Percentiles rank a stretch among this genome's conserved stretches.
Conservation (phyloP, 2,113 vertebrate species). For the Nyctereutes procyonoides region DNA sequence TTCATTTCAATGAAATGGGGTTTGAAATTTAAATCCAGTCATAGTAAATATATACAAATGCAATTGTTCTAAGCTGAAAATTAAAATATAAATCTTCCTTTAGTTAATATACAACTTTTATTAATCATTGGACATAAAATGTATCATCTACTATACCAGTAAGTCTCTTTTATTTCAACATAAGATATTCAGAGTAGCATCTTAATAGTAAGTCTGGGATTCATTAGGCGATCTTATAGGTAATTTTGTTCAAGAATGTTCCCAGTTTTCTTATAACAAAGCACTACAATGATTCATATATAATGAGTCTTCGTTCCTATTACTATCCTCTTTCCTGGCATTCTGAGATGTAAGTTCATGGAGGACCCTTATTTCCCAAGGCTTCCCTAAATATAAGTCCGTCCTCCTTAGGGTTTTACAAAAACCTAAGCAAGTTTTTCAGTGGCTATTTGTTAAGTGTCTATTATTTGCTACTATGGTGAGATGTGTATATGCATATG, state of each 20-base stretch:
- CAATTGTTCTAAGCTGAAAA: not conserved
- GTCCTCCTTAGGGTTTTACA: not conserved
- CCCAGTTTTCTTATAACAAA: not conserved
- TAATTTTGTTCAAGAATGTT: not conserved
- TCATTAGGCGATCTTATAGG: not conserved
- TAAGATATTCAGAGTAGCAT: not conserved
- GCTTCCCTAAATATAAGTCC: not conserved
- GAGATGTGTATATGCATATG: not conserved
- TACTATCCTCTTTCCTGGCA: not conserved
- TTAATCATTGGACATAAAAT: slow-evolving; percentile 48
- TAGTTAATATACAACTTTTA: not conserved
- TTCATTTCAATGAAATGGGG: slow-evolving; percentile 50
- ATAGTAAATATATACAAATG: slow-evolving; percentile 27
- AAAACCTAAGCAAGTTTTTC: slow-evolving; percentile 3
- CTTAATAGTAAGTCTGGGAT: slow-evolving; percentile 12
- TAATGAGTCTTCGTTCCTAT: not conserved
- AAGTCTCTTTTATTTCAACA: slow-evolving; percentile 27
- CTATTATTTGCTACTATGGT: not conserved
- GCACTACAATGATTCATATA: not conserved
- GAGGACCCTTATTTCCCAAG: not conserved
- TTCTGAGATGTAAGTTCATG: not conserved
- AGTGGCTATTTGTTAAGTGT: not conserved
- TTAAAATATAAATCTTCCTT: slow-evolving; percentile 17
- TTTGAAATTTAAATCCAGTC: slow-evolving; percentile 62
- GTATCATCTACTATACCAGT: not conserved